Evolutionary conservation across 2,888 invertebrate genomes (phyloP), one percentile per base, ranked within the genome.

Genomic region (Pterostichus niger): DNA sequence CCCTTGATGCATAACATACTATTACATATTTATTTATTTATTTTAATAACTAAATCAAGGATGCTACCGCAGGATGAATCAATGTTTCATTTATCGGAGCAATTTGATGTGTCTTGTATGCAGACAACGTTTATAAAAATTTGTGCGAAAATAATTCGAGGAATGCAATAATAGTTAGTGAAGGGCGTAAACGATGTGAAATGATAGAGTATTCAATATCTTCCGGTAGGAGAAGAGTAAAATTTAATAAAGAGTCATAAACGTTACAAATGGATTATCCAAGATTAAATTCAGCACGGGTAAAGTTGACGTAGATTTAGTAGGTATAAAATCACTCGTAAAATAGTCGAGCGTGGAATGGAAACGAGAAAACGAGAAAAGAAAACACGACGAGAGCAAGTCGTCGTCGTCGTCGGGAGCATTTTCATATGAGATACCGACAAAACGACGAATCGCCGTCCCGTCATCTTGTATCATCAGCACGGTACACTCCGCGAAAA

Each of bases 191-290:
- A 59, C 15, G 9, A 31, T 59, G 24, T 59, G 31, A 64, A 64
- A 64, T 64, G 64, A 64, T 64, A 13, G 46, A 52, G 75, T 33
- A 75, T 75, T 75, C 75, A 75, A 75, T 75, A 52, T 75, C 49
- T 31, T 31, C 52, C 52, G 13, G 3, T 49, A 49, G 17, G 71
- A 73, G 49, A 13, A 11, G 7, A 75, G 75, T 52, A 52, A 52
- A 75, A 75, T 75, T 49, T 75, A 75, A 75, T 75, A 75, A 75
- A 52, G 75, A 75, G 49, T 13, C 52, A 52, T 52, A 75, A 75
- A 49, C 75, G 75, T 75, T 52, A 75, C 52, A 75, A 75, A 49
- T 75, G 75, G 75, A 75, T 75, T 75, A 75, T 75, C 75, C 52
- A 17, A 52, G 75, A 75, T 75, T 75, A 75, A 75, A 75, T 49